phyloP scores from a whole-genome alignment of 2,888 invertebrate species.

The Drosophila longiperda region DNA sequence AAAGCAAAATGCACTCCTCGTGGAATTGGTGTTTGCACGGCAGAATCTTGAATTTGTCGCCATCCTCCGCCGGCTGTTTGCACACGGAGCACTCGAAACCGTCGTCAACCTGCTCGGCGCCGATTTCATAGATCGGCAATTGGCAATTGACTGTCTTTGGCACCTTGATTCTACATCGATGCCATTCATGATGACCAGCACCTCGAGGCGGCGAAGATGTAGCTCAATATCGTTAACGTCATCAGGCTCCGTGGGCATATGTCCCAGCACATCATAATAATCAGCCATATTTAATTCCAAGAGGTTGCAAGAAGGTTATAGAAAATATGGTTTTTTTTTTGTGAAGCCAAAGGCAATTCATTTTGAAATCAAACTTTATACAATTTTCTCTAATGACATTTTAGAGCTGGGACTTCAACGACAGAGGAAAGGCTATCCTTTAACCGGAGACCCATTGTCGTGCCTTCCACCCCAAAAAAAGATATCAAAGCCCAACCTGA shows the following conservation, averaged over 20 bases:
- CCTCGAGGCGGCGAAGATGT: slow-evolving; percentile 81
- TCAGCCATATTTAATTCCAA: slow-evolving; percentile 88
- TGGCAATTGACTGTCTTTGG: slow-evolving; percentile 92
- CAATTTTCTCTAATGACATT: no score
- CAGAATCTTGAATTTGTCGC: slow-evolving; percentile 89
- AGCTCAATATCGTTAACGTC: slow-evolving; percentile 86
- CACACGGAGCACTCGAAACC: slow-evolving; percentile 92
- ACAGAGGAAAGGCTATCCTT: slow-evolving; percentile 59
- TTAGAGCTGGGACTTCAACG: slow-evolving; percentile 2
- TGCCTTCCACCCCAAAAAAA: slow-evolving; percentile 75
- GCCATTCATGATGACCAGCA: slow-evolving; percentile 84
- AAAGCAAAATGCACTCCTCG: slow-evolving; percentile 91
- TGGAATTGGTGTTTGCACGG: slow-evolving; percentile 94
- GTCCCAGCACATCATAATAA: slow-evolving; percentile 95
- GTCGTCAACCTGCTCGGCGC: slow-evolving; percentile 85
- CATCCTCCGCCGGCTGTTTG: slow-evolving; percentile 86
- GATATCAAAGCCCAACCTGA: slow-evolving; percentile 18
- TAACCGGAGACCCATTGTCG: slow-evolving; percentile 81
- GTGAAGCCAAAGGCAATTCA: neutral
- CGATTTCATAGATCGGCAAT: slow-evolving; percentile 87
- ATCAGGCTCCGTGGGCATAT: slow-evolving; percentile 90
- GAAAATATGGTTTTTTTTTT: no score
- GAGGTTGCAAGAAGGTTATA: slow-evolving; percentile 10
- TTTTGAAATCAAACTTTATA: neutral
- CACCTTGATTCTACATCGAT: slow-evolving; percentile 88